Evolutionary conservation across 2,888 invertebrate species (phyloP).

Genomic region (Allygus modestus): DNA sequence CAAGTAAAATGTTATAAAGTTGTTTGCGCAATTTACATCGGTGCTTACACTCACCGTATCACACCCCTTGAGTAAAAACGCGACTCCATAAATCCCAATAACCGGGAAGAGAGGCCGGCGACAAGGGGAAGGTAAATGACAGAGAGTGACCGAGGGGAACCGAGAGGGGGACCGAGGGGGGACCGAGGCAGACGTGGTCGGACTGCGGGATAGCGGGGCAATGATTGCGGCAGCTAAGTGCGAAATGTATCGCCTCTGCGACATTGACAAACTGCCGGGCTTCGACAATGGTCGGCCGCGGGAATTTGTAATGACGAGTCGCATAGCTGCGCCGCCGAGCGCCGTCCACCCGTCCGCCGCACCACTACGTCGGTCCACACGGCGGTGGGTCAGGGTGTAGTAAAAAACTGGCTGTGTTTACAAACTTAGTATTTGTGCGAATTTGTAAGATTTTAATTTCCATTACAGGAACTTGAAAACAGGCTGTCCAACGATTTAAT

Average conservation of each 20-base stretch:
- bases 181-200: conserved; percentile 1
- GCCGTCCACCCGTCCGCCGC: not conserved
- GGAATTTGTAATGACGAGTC: conserved; percentile 32
- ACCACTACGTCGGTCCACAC: too few relatives aligned
- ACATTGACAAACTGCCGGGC: conserved; percentile 49
- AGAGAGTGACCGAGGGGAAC: not conserved
- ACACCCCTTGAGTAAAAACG: not conserved
- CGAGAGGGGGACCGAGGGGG: conserved; percentile 1
- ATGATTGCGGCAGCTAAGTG: conserved; percentile 55
- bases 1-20: too few relatives aligned
- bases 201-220: conserved; percentile 39
- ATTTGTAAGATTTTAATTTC: too few relatives aligned
- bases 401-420: too few relatives aligned
- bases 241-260: conserved; percentile 53
- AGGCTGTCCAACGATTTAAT: too few relatives aligned
- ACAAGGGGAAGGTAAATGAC: not conserved
- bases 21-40: too few relatives aligned
- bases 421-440: too few relatives aligned
- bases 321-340: not conserved
- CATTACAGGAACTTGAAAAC: too few relatives aligned
- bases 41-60: too few relatives aligned
- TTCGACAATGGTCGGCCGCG: conserved; percentile 51
- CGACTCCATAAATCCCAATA: conserved; percentile 37
- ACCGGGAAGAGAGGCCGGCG: not conserved
- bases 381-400: too few relatives aligned